Evolutionary conservation across 2,113 vertebrate species (phyloP).

Genomic region (Bubo bubo): DNA sequence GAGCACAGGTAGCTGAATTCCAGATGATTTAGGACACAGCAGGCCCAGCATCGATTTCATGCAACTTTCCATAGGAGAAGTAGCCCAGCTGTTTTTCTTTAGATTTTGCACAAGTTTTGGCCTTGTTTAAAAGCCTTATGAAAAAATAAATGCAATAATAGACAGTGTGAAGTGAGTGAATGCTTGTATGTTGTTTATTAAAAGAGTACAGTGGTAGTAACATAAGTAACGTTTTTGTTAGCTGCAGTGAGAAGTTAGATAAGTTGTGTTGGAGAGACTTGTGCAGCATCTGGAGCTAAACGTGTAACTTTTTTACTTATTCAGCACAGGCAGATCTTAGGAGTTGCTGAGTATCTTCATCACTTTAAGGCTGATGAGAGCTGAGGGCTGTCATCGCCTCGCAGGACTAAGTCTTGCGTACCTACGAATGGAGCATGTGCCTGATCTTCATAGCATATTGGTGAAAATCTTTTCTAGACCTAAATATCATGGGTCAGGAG

Average conservation of each 20-base stretch:
- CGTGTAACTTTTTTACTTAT: not conserved
- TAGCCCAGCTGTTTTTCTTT: not conserved
- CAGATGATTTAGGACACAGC: not conserved
- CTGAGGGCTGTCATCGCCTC: not conserved
- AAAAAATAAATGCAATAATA: not conserved
- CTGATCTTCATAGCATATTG: not conserved
- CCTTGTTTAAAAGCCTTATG: not conserved
- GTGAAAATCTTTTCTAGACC: not conserved
- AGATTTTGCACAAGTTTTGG: not conserved
- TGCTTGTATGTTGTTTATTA: not conserved
- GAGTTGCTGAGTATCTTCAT: not conserved
- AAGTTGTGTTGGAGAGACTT: not conserved
- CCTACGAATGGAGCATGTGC: not conserved
- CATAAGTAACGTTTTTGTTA: accelerated
- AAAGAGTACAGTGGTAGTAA: not conserved
- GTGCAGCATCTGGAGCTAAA: not conserved
- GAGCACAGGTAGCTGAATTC: not conserved
- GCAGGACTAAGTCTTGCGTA: not conserved
- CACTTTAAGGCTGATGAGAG: not conserved
- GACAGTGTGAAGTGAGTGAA: not conserved
- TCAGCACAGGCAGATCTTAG: not conserved
- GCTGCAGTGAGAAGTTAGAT: not conserved
- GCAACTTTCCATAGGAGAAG: not conserved
- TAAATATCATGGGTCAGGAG: constrained; percentile 11
- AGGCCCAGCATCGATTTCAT: not conserved